A percentile compares a stretch with the other conserved stretches of the same genome.
These are phyloP conservation scores for Lasioglossum albipes DNA, from an alignment of 1,140 invertebrate genomes.

Conservation along the genomic window DNA sequence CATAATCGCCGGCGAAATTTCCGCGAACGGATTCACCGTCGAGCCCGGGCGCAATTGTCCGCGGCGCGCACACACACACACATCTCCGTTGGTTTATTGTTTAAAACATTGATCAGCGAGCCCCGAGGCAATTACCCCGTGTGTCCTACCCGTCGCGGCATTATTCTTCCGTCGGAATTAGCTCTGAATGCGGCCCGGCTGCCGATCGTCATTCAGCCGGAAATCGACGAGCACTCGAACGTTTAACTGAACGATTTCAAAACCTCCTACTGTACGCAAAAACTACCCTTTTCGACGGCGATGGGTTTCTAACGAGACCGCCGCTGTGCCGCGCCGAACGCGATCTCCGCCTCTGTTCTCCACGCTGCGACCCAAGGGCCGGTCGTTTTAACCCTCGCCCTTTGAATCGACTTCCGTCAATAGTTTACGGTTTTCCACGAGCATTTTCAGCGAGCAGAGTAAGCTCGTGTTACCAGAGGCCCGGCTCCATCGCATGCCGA, in stretches of 20 bases:
- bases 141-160: background rate
- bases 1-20: constrained; percentile 57
- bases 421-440: too few relatives aligned
- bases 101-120: constrained; percentile 43
- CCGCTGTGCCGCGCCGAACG: background rate
- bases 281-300: background rate
- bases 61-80: too few relatives aligned
- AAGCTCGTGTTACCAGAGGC: too few relatives aligned
- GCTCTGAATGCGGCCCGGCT: background rate
- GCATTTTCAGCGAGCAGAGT: too few relatives aligned
- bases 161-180: constrained; percentile 33
- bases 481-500: too few relatives aligned
- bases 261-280: background rate
- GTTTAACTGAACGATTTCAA: constrained; percentile 6
- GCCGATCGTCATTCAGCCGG: background rate
- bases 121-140: constrained; percentile 8
- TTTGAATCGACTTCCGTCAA: too few relatives aligned
- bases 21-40: constrained; percentile 33
- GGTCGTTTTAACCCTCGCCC: background rate
- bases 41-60: constrained; percentile 1
- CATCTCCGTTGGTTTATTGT: constrained; percentile 45
- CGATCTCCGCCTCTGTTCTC: background rate
- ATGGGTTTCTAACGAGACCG: background rate
- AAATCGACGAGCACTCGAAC: constrained; percentile 15
- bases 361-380: background rate